Evolutionary conservation across 2,797 vertebrate genomes (phyloP).

Genomic region (Melanotaenia boesemani): DNA sequence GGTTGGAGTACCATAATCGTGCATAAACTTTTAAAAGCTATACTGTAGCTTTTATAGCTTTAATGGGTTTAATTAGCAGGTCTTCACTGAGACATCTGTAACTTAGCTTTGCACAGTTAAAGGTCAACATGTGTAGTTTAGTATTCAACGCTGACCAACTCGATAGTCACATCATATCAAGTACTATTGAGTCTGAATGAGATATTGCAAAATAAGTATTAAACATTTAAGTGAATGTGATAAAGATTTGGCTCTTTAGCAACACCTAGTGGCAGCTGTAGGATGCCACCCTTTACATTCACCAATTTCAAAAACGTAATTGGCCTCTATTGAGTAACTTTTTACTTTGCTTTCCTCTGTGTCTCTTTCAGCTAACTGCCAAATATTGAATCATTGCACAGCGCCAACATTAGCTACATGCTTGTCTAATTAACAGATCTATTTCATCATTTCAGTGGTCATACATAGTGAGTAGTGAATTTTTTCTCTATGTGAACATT

Average conservation of each 20-base stretch:
- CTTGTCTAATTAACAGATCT: not conserved
- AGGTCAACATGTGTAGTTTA: not conserved
- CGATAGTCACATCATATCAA: not conserved
- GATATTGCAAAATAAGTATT: not conserved
- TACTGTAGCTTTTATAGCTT: not conserved
- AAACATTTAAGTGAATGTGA: not conserved
- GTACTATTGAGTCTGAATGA: not conserved
- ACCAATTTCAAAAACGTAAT: not conserved
- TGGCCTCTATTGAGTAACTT: not conserved
- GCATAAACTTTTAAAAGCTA: not conserved
- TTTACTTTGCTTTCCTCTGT: not conserved
- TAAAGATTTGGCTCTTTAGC: slow-evolving; percentile 12
- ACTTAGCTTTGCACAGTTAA: not conserved
- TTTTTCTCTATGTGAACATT: not conserved
- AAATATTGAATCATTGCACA: not conserved
- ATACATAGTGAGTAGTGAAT: not conserved
- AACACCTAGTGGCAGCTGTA: slow-evolving; percentile 29
- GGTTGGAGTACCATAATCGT: not conserved
- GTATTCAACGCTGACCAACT: not conserved
- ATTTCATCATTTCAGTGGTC: not conserved
- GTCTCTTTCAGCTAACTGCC: not conserved
- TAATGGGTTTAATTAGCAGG: not conserved
- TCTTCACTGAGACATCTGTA: slow-evolving; percentile 14
- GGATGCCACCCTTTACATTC: not conserved
- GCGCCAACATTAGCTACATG: not conserved